Evolutionary conservation across 1,140 invertebrate species (phyloP), one percentile per base, ranked within the genome.

Genomic region (Ephestia elutella): DNA sequence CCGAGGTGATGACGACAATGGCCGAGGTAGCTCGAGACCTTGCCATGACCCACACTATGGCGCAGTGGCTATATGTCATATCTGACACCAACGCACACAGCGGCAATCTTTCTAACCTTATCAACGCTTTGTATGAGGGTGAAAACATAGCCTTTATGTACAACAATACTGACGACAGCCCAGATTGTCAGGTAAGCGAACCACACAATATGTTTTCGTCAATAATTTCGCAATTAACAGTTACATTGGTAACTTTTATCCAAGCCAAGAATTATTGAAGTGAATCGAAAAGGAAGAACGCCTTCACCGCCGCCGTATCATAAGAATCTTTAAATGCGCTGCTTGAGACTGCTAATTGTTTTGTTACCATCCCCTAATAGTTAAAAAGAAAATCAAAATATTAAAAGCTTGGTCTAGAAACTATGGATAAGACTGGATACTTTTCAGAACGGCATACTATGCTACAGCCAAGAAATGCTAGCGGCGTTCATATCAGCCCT

Each of bases 61-160:
- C 92, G 56, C 94, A 96, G 73, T 96, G 95, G 95, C 75, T 96
- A 10, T 96, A 94, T 70, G 83, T 96, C 49, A 86, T 95, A n/a
- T 90, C 93, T 0, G 92, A 95, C 51, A 91, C 90, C 0, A 77
- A 87, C 56, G 60, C 66, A 5, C 75, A 73, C 0, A 84, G 79
- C 30, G 82, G 86, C 13, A 89, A 91, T 55, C 73, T 93, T 28
- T 84, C 90, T 0, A 78, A 79, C 15, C 86, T 94, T 38, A 82
- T 90, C 20, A 88, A 91, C 48, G 84, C 91, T 2, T 75, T 95
- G 19, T 87, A 87, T 2, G 95, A 96, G 80, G 95, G 95, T 1
- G 94, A 95, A 69, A 96, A 96, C 78, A 78, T 96, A n/a, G 94
- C 94, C 13, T 95, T 95, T 70, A 87, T 95, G 25, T 93, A 93